Base-by-base conservation (phyloP, 2,888 invertebrate species). In the Rutpela maculata region DNA sequence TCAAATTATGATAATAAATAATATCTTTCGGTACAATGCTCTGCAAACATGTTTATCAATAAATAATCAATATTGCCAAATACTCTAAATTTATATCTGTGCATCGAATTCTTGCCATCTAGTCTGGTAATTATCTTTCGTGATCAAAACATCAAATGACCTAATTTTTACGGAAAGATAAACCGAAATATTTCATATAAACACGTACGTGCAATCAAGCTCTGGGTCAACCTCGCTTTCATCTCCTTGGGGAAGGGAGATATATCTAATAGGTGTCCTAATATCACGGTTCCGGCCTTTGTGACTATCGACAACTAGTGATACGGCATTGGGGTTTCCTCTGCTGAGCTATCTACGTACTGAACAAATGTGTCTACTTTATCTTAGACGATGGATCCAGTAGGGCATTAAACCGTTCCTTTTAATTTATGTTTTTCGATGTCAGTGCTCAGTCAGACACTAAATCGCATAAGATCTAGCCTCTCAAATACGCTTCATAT, bases 231-330 rank as follows among this genome's bases (percentile, higher is more conserved):
- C 15, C 62, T 62, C 62, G 62, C n/a, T 62, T 62, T 62, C 35
- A 62, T 17, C 31, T 35, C 26, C 50, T 50, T 17, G 0, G 62
- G 15, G 17, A 62, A 31, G n/a, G 15, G n/a, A 31, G 62, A 62
- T 62, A 62, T 69, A 56, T 57, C 18, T 69, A 57, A 69, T 69
- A 69, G 69, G 57, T 69, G 17, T 26, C 69, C 56, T 57, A 67
- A 59, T 69, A 57, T 69, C 59, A 57, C 18, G 56, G 55, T 18
- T 26, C 69, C 17, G 19, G 50, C 67, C 26, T 26, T 67, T 67
- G 69, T 57, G 35, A 35, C 57, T 59, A 68, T 68, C 68, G 69
- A 56, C 69, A 57, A 57, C 35, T 69, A 57, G 57, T 57, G 69
- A 69, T 69, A 57, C 18, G 26, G 69, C 18, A 56, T 62, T 31